phyloP scores from a whole-genome alignment of 2,113 vertebrate species.

The Sinosuthora webbiana region DNA sequence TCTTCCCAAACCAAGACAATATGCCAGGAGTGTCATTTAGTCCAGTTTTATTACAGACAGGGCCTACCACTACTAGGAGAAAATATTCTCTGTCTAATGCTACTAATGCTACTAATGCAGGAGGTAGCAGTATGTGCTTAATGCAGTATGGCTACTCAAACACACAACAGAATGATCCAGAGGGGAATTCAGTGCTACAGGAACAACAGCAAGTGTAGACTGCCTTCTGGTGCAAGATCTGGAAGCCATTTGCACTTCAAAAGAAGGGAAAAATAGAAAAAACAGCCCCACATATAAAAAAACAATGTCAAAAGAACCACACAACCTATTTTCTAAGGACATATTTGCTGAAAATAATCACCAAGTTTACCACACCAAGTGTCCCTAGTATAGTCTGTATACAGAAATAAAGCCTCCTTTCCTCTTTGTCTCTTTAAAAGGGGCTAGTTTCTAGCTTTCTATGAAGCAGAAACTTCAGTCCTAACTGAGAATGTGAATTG shows the following conservation, averaged over 20 bases:
- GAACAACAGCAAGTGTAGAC: background rate
- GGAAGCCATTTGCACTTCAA: background rate
- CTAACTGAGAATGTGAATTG: background rate
- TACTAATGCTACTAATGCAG: background rate
- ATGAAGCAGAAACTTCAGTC: background rate
- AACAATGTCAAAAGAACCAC: accelerated
- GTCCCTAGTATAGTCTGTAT: background rate
- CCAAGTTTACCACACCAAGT: background rate
- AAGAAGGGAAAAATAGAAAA: background rate
- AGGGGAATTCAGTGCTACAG: background rate
- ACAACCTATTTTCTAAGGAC: background rate
- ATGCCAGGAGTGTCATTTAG: background rate
- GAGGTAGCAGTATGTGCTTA: background rate
- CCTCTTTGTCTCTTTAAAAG: background rate
- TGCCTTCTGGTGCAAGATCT: background rate
- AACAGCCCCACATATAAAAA: background rate
- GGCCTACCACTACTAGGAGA: background rate
- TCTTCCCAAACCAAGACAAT: too few relatives aligned
- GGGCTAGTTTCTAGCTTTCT: background rate
- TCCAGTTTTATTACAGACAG: background rate
- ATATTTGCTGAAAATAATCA: background rate
- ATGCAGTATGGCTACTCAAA: background rate
- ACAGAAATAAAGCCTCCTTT: background rate
- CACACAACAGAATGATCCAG: background rate
- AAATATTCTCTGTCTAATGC: background rate